Base-by-base conservation (phyloP, 2,888 invertebrate species). In the Calliopum simillimum region DNA sequence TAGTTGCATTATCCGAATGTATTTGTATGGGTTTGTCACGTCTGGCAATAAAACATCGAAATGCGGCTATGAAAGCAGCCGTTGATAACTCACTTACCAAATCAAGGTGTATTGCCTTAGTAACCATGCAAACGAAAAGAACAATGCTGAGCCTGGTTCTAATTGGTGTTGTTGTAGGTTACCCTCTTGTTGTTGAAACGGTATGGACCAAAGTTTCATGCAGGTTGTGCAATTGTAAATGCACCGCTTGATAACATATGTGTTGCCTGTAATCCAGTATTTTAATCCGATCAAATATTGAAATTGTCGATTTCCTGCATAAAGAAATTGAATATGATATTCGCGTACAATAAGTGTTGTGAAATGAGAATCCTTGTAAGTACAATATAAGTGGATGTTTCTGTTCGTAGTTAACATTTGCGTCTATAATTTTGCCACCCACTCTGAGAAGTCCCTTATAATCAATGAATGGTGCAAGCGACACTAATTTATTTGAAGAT, bases 101-200 rank as follows among this genome's bases (percentile, higher is more conserved):
- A 61, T 81, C 80, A 21, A 82, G 44, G 46, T 81, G 79, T 3
- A 79, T 51, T 0, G 81, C 80, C 59, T 78, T 81, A 0, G 79
- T 79, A 0, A 74, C 68, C 55, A 77, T 71, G 63, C 79, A 81
- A 3, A 80, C 64, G 68, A 77, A 80, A 12, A 78, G 14, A 8
- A 75, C 72, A 46, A 79, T n/a, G 77, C 75, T 11, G 70, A n/a
- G 4, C 68, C 65, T 21, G 69, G 70, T 25, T 72, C 62, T 19
- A 77, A 16, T 12, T 76, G 67, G 41, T 71, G 61, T 11, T 23
- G 12, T 11, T 74, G 78, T 14, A 76, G 14, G 13, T 69, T 68
- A 64, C 71, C 74, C 76, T 77, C 76, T 47, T 74, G 56, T 63
- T 76, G 73, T 16, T 68, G 41, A 41, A 65, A 73, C 1, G 71